Percentiles rank a stretch among this genome's conserved stretches.
Evolutionary conservation across 2,113 vertebrate genomes (phyloP).

Genomic region (Choloepus hoffmanni): DNA sequence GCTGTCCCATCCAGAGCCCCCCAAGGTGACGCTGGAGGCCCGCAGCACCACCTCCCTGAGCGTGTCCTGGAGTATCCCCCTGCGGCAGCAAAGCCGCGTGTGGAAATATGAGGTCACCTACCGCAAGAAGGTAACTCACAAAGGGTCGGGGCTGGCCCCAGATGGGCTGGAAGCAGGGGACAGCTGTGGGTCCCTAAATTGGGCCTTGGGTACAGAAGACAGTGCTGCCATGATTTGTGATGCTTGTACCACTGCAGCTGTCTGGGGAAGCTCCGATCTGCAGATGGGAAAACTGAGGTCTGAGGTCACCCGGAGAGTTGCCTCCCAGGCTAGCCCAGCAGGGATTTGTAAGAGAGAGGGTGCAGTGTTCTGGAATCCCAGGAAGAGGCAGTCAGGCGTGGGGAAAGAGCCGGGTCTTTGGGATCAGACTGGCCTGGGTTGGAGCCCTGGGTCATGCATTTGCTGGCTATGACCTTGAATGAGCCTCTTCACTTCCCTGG

Average conservation of each 20-base stretch:
- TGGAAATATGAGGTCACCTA: constrained; percentile 95
- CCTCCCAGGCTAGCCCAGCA: background rate
- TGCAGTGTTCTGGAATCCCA: background rate
- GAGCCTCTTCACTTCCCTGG: background rate
- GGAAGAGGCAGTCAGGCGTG: background rate
- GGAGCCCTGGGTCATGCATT: background rate
- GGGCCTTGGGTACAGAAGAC: no score
- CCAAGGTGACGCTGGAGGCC: constrained; percentile 92
- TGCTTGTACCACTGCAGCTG: rapidly evolving
- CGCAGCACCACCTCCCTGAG: constrained; percentile 89
- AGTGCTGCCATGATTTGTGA: background rate
- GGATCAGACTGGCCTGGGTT: background rate
- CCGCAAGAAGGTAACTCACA: constrained; percentile 92
- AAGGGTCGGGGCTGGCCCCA: rapidly evolving
- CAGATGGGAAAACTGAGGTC: background rate
- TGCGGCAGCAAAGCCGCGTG: constrained; percentile 84
- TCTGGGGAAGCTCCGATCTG: background rate
- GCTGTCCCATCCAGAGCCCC: constrained; percentile 88
- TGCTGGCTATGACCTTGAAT: background rate
- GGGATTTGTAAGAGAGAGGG: background rate
- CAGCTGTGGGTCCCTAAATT: no score
- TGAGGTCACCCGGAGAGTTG: background rate
- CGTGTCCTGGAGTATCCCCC: constrained; percentile 93
- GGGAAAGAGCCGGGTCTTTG: background rate
- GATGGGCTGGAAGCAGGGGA: background rate